phyloP scores from a whole-genome alignment of 2,113 vertebrate genomes.

The Terrapene triunguis region DNA sequence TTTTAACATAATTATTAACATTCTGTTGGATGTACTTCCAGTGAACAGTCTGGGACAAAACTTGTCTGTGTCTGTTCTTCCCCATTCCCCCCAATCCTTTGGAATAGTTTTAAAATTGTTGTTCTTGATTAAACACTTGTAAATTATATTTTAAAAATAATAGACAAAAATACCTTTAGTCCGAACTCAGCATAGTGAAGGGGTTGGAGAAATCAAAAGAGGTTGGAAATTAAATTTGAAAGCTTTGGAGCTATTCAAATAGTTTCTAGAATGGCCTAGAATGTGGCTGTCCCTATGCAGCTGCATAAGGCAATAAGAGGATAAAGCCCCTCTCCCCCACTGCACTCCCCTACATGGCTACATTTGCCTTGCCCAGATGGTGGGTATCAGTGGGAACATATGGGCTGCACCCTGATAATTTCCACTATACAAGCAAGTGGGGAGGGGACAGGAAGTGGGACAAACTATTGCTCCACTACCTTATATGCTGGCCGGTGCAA shows the following conservation, averaged over 20 bases:
- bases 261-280: rapidly evolving
- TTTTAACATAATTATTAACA: slow-evolving; percentile 76
- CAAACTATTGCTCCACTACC: neutral
- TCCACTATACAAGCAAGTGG: neutral
- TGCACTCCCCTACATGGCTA: neutral
- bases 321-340: rapidly evolving
- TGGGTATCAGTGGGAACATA: neutral
- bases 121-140: neutral
- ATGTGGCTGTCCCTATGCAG: neutral
- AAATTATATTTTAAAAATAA: slow-evolving; percentile 19
- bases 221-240: rapidly evolving
- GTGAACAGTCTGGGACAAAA: slow-evolving; percentile 22
- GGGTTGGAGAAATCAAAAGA: neutral
- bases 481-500: neutral
- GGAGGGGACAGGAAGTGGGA: too few species aligned
- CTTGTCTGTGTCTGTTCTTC: neutral
- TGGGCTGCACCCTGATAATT: neutral
- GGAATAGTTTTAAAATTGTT: neutral
- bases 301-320: rapidly evolving
- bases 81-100: neutral
- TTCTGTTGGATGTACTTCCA: slow-evolving; percentile 57
- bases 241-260: neutral
- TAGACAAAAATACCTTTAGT: neutral
- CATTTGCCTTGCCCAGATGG: neutral
- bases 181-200: neutral